These are phyloP conservation scores for Gyrodactylus bullatarudis DNA, from an alignment of 1,140 invertebrate genomes.

Conservation along the genomic window DNA sequence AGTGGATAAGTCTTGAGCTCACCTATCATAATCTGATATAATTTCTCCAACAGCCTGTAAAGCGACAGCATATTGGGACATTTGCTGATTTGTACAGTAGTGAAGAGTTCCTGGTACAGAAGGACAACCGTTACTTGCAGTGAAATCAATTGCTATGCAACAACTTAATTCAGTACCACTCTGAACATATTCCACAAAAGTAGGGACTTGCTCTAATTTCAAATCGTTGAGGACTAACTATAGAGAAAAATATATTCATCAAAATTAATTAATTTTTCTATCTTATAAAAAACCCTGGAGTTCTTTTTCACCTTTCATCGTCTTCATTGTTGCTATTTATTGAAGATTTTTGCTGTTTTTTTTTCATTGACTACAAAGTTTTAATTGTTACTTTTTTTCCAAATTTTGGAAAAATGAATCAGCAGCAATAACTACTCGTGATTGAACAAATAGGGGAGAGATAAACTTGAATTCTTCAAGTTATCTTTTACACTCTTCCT, in stretches of 20 bases:
- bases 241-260: background rate
- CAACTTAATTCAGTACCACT: constrained; percentile 25
- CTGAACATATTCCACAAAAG: background rate
- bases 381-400: too few species aligned
- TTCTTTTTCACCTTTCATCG: too few species aligned
- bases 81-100: background rate
- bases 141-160: constrained; percentile 18
- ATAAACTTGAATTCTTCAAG: too few species aligned
- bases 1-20: background rate
- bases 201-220: background rate
- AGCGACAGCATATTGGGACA: background rate
- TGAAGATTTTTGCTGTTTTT: too few species aligned
- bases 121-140: background rate
- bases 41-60: background rate
- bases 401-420: too few species aligned
- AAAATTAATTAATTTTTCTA: too few species aligned
- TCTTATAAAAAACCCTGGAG: too few species aligned
- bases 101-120: background rate
- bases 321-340: too few species aligned
- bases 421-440: too few species aligned
- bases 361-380: too few species aligned
- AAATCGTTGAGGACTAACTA: background rate
- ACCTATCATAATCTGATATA: background rate
- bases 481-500: too few species aligned
- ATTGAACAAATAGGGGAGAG: too few species aligned